Base-by-base conservation (phyloP, 1,140 invertebrate species). In the Calycopis cecrops region DNA sequence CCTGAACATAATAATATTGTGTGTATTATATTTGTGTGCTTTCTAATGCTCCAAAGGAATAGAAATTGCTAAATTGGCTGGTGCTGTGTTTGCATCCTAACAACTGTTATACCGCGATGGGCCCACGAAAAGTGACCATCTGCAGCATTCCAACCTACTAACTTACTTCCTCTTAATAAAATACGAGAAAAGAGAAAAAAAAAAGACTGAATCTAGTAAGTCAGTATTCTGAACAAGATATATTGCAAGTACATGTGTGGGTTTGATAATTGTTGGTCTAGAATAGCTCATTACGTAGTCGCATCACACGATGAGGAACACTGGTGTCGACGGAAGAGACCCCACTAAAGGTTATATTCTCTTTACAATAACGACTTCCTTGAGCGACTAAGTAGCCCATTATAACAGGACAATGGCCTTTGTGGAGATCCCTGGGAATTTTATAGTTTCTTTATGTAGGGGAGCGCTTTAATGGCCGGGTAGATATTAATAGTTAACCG, bases 361-460 rank as follows among this genome's bases (percentile, higher is more conserved):
- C 38, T 21, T 12, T 42, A 42, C 17, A 33, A 42, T 52, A 16
- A 52, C 50, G 50, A 52, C 51, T 52, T 52, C 49, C 49, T 52
- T 34, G 48, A 49, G 44, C 48, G 49, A 52, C 21, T 48, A 48
- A 48, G 35, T 52, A 40, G 12, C 21, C 35, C 38, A 52, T 28
- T 40, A 42, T 33, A 28, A 35, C 50, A 28, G 51, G 37, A 42
- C 51, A 52, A 42, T 52, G 51, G 37, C 51, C 35, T 40, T 17
- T 52, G 37, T 28, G 51, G 38, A 28, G 28, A 21, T 40, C 51
- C 37, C 38, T 42, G 18, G 50, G 16, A 44, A 44, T 44, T 44
- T 9, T 42, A 52, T 35, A 17, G 52, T 42, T 42, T 17, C 52
- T 38, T 16, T 12, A 44, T 34, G 18, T 21, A 40, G 38, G 52